Percentiles rank a stretch among this genome's conserved stretches.
Conservation (phyloP, 2,113 vertebrate genomes). For the Sylvia atricapilla region DNA sequence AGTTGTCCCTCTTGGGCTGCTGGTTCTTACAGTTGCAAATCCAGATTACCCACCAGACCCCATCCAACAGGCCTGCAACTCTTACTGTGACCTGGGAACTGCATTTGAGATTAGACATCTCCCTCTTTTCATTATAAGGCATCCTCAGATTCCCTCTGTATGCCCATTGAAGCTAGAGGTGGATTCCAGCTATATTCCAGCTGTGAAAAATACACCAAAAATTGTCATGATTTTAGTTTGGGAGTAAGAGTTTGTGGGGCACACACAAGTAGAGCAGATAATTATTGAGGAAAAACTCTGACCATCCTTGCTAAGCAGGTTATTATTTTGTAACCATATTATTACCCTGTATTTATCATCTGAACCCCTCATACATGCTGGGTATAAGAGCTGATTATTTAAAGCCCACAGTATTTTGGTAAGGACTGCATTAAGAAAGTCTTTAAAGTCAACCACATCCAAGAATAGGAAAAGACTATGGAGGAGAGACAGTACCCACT, state of each 20-base stretch:
- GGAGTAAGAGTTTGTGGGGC: not conserved
- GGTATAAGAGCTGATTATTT: not conserved
- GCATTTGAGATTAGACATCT: not conserved
- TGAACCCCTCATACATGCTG: not conserved
- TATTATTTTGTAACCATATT: not conserved
- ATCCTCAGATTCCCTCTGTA: not conserved
- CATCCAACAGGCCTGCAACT: not conserved
- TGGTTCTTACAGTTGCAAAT: not conserved
- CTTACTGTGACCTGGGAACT: not conserved
- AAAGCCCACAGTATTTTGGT: not conserved
- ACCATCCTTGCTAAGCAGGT: not conserved
- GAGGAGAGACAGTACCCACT: not conserved
- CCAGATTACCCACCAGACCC: not conserved
- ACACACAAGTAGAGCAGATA: not conserved
- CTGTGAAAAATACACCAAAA: not conserved
- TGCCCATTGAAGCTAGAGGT: not conserved
- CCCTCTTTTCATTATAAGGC: not conserved
- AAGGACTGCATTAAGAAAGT: not conserved
- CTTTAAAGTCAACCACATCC: not conserved
- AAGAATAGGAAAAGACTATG: not conserved
- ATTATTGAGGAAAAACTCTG: not conserved
- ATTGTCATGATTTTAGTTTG: not conserved
- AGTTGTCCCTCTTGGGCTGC: not conserved
- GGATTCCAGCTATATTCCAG: not conserved
- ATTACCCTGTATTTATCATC: not conserved